A percentile compares a stretch with the other conserved stretches of the same genome.
Conservation (phyloP, 2,797 vertebrate species). For the Selene dorsalis region DNA sequence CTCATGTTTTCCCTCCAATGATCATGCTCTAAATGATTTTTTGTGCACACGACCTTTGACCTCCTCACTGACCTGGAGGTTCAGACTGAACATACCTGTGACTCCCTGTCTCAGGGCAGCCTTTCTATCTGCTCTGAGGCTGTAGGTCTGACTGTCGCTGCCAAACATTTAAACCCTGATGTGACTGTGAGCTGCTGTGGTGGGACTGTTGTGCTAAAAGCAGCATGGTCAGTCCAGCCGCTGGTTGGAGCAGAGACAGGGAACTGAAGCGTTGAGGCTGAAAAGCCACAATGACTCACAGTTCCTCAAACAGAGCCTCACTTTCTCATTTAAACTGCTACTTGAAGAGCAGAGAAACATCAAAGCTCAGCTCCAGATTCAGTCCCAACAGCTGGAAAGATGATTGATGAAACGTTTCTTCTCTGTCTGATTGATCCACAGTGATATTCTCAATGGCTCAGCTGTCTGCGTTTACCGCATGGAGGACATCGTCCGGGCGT, state of each 20-base stretch:
- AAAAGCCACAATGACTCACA: conserved; percentile 65
- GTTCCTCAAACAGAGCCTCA: conserved; percentile 24
- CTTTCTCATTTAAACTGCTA: conserved; percentile 29
- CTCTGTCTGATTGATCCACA: conserved; percentile 49
- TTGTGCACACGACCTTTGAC: not conserved
- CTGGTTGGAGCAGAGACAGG: conserved; percentile 31
- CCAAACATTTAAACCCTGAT: conserved; percentile 30
- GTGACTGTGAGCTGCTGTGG: conserved; percentile 28
- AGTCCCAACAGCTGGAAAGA: not conserved
- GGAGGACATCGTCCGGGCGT: conserved; percentile 85
- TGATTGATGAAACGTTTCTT: conserved; percentile 23
- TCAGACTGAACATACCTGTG: conserved; percentile 17
- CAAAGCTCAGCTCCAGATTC: conserved; percentile 22
- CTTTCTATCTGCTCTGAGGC: conserved; percentile 22
- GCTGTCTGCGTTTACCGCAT: conserved; percentile 87
- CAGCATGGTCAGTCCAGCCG: conserved; percentile 41
- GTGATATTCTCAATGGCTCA: conserved; percentile 87
- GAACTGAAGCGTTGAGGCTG: conserved; percentile 46
- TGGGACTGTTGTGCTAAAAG: conserved; percentile 42
- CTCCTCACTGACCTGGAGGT: not conserved
- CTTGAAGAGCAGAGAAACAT: conserved; percentile 25
- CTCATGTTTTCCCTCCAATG: not conserved
- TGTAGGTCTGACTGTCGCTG: conserved; percentile 23
- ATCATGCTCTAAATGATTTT: not conserved
- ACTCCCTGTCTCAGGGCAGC: conserved; percentile 10